These are phyloP conservation scores for Delichon dasypus DNA, from an alignment of 2,797 vertebrate genomes.

Conservation along the genomic window DNA sequence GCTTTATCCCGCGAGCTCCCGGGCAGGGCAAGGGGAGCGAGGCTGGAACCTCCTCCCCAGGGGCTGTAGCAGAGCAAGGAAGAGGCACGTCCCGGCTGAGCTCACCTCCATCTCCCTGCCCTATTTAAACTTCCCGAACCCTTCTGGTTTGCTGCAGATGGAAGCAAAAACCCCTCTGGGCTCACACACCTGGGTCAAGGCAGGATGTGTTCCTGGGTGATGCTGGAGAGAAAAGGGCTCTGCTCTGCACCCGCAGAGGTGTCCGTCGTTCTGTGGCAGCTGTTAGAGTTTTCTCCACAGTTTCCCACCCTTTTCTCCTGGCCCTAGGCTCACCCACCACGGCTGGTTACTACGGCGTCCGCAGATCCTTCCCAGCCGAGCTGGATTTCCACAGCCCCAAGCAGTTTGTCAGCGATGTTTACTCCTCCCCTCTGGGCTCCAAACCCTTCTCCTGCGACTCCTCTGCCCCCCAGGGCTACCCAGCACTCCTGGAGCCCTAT, in stretches of 20 bases:
- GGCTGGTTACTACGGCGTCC: conserved; percentile 83
- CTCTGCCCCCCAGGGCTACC: conserved; percentile 76
- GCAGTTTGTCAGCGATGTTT: conserved; percentile 81
- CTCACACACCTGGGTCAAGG: neutral
- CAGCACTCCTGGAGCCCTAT: conserved; percentile 85
- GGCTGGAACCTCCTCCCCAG: neutral
- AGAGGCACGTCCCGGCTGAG: neutral
- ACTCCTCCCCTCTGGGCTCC: conserved; percentile 72
- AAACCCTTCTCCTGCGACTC: conserved; percentile 86
- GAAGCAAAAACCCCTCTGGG: neutral
- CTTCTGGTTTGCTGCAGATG: neutral
- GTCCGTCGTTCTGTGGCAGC: neutral
- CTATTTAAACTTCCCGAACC: neutral
- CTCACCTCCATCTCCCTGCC: neutral
- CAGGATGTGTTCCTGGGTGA: neutral
- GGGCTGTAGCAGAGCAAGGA: neutral
- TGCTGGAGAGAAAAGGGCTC: neutral
- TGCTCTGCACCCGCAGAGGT: neutral
- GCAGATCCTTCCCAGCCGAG: conserved; percentile 85
- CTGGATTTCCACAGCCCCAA: conserved; percentile 84
- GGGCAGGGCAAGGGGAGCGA: neutral
- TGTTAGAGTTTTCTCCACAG: fast-evolving
- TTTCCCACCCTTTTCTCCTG: neutral
- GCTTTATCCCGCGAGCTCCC: neutral
- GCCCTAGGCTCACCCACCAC: conserved; percentile 80